These are phyloP conservation scores for Neoaliturus tenellus DNA, from an alignment of 2,888 invertebrate species.

Conservation along the genomic window DNA sequence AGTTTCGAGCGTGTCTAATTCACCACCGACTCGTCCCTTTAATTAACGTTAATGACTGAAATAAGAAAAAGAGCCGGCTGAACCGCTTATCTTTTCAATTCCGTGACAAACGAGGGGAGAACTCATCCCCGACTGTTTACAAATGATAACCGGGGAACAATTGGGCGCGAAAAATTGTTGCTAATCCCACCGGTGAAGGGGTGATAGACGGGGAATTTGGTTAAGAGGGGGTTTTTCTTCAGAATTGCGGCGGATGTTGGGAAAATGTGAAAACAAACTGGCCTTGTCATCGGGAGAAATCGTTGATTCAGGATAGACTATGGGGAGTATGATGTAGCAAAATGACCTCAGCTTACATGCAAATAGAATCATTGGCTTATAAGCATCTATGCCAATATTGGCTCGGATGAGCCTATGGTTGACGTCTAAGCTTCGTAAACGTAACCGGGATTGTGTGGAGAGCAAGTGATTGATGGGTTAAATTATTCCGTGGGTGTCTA, in stretches of 20 bases:
- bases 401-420: too few relatives aligned
- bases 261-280: conserved; percentile 21
- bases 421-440: too few relatives aligned
- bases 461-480: too few relatives aligned
- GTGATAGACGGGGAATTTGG: conserved; percentile 9
- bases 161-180: conserved; percentile 38
- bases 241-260: background rate
- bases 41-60: conserved; percentile 46
- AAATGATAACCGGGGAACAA: conserved; percentile 21
- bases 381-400: too few relatives aligned
- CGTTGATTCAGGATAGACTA: too few relatives aligned
- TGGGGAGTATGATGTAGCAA: too few relatives aligned
- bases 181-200: conserved; percentile 30
- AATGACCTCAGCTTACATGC: too few relatives aligned
- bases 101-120: conserved; percentile 12
- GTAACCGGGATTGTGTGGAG: too few relatives aligned
- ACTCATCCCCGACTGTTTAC: background rate
- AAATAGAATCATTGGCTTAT: too few relatives aligned
- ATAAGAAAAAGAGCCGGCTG: background rate
- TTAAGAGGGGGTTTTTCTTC: too few relatives aligned
- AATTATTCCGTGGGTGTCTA: too few relatives aligned
- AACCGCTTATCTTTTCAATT: conserved; percentile 3
- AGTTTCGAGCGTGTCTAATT: conserved; percentile 11
- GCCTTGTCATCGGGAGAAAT: background rate
- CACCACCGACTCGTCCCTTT: background rate